A percentile compares a stretch with the other conserved stretches of the same genome.
Evolutionary conservation across 1,140 invertebrate genomes (phyloP).

Genomic region (Temnothorax nylanderi): DNA sequence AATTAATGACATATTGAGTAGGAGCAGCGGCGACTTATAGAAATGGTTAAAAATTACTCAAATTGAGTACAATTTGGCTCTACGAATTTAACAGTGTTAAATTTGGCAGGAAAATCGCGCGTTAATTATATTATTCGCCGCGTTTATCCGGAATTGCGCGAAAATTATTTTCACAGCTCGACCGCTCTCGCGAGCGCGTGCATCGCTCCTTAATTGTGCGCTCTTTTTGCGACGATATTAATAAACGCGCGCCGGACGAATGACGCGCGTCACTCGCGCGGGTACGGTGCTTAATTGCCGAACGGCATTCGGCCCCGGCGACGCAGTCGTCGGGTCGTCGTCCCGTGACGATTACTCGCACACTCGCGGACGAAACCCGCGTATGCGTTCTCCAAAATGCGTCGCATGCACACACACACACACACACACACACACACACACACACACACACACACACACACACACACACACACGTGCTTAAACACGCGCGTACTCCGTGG

Average conservation of each 20-base stretch:
- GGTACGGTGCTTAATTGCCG: slow-evolving; percentile 23
- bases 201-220: slow-evolving; percentile 6
- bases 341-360: slow-evolving; percentile 6
- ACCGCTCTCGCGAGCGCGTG: neutral
- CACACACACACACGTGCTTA: neutral
- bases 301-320: neutral
- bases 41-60: too few relatives aligned
- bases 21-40: too few relatives aligned
- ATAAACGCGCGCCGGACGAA: slow-evolving; percentile 26
- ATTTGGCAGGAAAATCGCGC: neutral
- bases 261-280: neutral
- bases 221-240: slow-evolving; percentile 39
- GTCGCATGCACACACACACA: neutral
- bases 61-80: too few relatives aligned
- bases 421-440: neutral
- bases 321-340: slow-evolving; percentile 8
- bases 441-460: neutral
- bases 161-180: neutral
- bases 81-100: too few relatives aligned
- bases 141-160: neutral
- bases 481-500: neutral
- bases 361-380: slow-evolving; percentile 13
- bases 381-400: neutral
- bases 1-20: too few relatives aligned
- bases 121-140: neutral